These are phyloP conservation scores for Hydrolagus colliei DNA, from an alignment of 2,797 vertebrate species.

Conservation along the genomic window DNA sequence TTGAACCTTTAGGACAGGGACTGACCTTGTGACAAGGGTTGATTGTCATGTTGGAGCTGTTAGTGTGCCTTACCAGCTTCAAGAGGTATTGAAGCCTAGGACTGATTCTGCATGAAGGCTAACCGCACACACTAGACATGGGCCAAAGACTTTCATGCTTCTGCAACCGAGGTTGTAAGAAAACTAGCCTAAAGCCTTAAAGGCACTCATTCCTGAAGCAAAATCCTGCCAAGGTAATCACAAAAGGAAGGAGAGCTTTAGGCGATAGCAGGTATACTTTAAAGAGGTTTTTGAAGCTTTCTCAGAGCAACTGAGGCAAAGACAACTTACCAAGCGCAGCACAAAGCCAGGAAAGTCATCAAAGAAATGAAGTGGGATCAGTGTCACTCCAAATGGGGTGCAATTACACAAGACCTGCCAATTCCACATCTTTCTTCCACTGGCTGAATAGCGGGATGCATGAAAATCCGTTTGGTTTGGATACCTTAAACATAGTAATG, in stretches of 20 bases:
- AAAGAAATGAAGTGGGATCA: neutral
- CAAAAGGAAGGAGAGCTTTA: neutral
- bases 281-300: slow-evolving; percentile 3
- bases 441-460: no score
- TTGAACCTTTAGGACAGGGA: neutral
- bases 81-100: no score
- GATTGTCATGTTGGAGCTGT: neutral
- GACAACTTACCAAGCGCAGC: neutral
- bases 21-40: neutral
- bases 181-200: neutral
- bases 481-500: no score
- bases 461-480: no score
- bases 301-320: neutral
- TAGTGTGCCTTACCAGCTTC: no score
- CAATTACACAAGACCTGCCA: neutral
- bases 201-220: neutral
- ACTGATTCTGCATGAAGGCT: neutral
- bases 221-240: neutral
- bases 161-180: neutral
- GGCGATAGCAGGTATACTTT: neutral
- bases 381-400: neutral
- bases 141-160: neutral
- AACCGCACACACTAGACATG: neutral
- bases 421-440: no score
- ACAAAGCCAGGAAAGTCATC: neutral